Evolutionary conservation across 2,797 vertebrate genomes (phyloP), one percentile per base, ranked within the genome.

Genomic region (Squalus acanthias): DNA sequence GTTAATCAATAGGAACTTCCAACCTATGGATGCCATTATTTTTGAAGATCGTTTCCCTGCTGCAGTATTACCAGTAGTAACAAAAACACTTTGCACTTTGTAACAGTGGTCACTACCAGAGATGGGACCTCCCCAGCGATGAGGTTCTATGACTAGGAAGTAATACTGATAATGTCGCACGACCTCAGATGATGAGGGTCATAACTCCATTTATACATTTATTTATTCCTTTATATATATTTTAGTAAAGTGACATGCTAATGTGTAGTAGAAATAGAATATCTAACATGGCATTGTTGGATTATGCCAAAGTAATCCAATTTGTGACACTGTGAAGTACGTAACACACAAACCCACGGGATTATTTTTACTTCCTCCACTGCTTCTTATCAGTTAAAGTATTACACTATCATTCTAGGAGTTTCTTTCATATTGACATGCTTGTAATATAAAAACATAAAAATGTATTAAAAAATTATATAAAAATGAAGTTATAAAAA

Each of bases 401-500:
- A 46, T 46, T 46, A 82, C 46, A 82, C 79, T 20, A 39, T 63
- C 60, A 63, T 2, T 82, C 39, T 82, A 4, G 39, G 20, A 3
- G 39, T 82, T 13, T 46, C 46, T 82, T 82, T 82, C 79, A 82
- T 46, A 15, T 82, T 93, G 65, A 63, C 63, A 46, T 46, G 63
- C 7, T 24, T n/a, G 17, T 57, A 65, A 65, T 92, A n/a, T 67
- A 85, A 39, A 92, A 92, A n/a, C 17, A 67, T 65, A 67, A 93
- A 93, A 93, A 67, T 93, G 63, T 39, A 39, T 39, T 67, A 65
- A 39, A 65, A 67, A 93, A n/a, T 93, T 39, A 39, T 39, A 39
- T 91, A 39, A 65, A 67, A 93, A n/a, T 93, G 17, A 93, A 39
- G n/a, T 39, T 39, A 93, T 93, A 93, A 69, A 93, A 69, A 69